phyloP scores from a whole-genome alignment of 2,113 vertebrate species.

The Tenebrosternarchus preto region DNA sequence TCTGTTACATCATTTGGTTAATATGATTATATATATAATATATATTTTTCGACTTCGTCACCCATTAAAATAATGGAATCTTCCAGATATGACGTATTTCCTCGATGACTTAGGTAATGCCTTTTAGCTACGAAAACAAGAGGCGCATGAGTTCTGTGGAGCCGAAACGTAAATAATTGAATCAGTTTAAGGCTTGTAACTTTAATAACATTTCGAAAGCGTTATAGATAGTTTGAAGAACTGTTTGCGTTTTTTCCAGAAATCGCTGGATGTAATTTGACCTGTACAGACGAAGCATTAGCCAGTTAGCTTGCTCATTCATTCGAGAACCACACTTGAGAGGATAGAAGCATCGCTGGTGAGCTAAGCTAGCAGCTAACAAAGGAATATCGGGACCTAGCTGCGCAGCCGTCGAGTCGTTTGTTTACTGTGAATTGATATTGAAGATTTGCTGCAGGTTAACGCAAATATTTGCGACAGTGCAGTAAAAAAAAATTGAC shows the following conservation, averaged over 20 bases:
- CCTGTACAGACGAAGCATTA: not conserved
- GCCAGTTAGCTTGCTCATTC: constrained; percentile 44
- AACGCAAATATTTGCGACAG: not conserved
- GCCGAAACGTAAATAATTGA: not conserved
- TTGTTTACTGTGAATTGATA: too few species aligned
- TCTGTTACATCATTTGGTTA: constrained; percentile 14
- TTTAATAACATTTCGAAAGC: not conserved
- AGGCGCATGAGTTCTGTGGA: constrained; percentile 21
- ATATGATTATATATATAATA: constrained; percentile 66
- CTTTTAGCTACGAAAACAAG: constrained; percentile 60
- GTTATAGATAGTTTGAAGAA: not conserved
- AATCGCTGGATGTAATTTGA: not conserved
- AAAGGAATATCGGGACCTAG: constrained; percentile 42
- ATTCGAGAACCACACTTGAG: constrained; percentile 39
- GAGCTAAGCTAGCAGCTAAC: constrained; percentile 64
- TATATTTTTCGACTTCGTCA: not conserved
- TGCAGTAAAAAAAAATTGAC: not conserved
- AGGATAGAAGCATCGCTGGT: constrained; percentile 28
- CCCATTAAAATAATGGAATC: constrained; percentile 39
- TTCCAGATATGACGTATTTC: constrained; percentile 67
- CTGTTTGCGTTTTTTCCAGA: not conserved
- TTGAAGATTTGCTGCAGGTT: not conserved
- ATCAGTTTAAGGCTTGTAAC: not conserved
- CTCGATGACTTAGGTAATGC: constrained; percentile 57
- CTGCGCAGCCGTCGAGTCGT: not conserved